Evolutionary conservation across 2,797 vertebrate genomes (phyloP).

Genomic region (Mus caroli): DNA sequence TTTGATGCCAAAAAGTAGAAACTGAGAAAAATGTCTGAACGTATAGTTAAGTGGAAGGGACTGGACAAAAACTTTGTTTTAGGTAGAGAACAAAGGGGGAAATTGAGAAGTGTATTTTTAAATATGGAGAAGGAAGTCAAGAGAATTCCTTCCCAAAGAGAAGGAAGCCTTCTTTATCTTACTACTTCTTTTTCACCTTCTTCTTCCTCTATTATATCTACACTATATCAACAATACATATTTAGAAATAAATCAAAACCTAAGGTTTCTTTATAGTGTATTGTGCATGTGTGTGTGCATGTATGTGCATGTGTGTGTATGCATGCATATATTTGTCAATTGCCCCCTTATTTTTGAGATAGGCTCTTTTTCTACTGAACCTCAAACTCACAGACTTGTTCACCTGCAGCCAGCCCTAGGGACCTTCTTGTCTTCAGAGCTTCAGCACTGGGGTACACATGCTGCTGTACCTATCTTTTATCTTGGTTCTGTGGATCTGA

Average conservation of each 20-base stretch:
- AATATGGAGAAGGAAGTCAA: background rate
- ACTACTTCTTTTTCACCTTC: background rate
- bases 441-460: background rate
- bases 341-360: background rate
- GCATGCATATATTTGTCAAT: background rate
- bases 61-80: background rate
- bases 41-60: background rate
- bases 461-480: background rate
- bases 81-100: background rate
- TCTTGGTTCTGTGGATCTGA: background rate
- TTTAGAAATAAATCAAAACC: background rate
- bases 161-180: background rate
- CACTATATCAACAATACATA: background rate
- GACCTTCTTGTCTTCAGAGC: background rate
- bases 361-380: background rate
- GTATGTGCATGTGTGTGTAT: background rate
- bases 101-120: background rate
- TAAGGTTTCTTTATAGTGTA: background rate
- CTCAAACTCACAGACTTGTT: background rate
- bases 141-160: background rate
- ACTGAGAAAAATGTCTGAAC: background rate
- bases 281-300: background rate
- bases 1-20: background rate
- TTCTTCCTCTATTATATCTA: background rate
- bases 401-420: accelerated